A percentile compares a stretch with the other conserved stretches of the same genome.
Evolutionary conservation across 2,113 vertebrate species (phyloP).

Genomic region (Turdus rufiventris): DNA sequence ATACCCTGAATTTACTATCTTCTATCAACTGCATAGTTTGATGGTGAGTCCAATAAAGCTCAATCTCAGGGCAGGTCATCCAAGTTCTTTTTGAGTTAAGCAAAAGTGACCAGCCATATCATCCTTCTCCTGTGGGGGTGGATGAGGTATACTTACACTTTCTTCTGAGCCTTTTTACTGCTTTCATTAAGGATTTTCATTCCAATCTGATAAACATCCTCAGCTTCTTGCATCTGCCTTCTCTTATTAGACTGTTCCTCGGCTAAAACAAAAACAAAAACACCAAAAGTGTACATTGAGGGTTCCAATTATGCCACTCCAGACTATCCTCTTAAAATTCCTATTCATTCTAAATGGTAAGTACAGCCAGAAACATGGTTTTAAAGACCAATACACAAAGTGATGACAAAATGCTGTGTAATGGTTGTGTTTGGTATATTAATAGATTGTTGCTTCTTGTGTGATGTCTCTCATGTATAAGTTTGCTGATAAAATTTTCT

Average conservation of each 20-base stretch:
- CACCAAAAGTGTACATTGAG: background rate
- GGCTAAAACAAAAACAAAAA: conserved; percentile 73
- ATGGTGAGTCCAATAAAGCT: background rate
- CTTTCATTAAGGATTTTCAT: conserved; percentile 89
- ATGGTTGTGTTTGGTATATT: background rate
- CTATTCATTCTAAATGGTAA: background rate
- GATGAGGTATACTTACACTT: conserved; percentile 80
- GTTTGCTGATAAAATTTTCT: background rate
- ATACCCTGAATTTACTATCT: background rate
- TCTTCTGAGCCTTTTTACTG: conserved; percentile 86
- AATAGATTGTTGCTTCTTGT: background rate
- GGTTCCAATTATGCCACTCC: background rate
- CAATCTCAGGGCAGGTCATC: background rate
- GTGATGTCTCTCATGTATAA: background rate
- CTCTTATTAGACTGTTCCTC: conserved; percentile 88
- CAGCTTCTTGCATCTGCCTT: conserved; percentile 85
- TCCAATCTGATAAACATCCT: conserved; percentile 86
- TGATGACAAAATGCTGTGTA: background rate
- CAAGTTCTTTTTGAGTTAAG: background rate
- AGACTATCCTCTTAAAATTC: background rate
- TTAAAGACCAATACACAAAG: background rate
- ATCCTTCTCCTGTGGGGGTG: background rate
- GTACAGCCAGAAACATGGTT: background rate
- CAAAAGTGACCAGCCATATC: background rate
- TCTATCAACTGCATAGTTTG: background rate